These are phyloP conservation scores for Acanthurus lineatus DNA, from an alignment of 2,797 vertebrate species.

Conservation along the genomic window DNA sequence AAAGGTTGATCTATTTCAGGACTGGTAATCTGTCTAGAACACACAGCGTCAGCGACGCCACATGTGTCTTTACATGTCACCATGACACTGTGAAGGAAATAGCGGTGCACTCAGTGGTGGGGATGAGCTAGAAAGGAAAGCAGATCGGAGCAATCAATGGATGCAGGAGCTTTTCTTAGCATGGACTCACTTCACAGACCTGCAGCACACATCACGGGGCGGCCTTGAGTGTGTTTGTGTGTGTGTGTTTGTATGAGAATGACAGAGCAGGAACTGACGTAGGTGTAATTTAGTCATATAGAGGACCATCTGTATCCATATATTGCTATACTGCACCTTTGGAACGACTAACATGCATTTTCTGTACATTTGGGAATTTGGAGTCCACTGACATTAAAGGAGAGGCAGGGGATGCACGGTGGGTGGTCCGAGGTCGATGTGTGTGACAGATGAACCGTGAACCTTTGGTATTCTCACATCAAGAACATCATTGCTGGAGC, in stretches of 20 bases:
- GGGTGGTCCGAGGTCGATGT: conserved; percentile 61
- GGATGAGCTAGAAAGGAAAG: conserved; percentile 79
- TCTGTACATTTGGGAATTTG: conserved; percentile 30
- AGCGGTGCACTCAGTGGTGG: conserved; percentile 68
- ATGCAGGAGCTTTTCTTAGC: conserved; percentile 74
- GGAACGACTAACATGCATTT: conserved; percentile 16
- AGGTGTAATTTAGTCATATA: conserved; percentile 19
- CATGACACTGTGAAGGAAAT: conserved; percentile 67
- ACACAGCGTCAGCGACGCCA: conserved; percentile 70
- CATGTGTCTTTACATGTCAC: conserved; percentile 84
- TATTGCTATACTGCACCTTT: conserved; percentile 5
- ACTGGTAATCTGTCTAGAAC: conserved; percentile 77
- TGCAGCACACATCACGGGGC: conserved; percentile 44
- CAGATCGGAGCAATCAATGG: conserved; percentile 77
- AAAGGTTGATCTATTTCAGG: conserved; percentile 82
- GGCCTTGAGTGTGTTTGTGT: conserved; percentile 25
- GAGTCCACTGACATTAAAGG: conserved; percentile 61
- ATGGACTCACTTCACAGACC: conserved; percentile 75
- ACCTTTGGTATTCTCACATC: conserved; percentile 76
- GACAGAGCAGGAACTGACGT: not conserved
- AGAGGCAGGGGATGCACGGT: conserved; percentile 23
- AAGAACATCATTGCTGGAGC: conserved; percentile 69
- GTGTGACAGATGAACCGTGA: conserved; percentile 67
- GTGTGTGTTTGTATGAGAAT: conserved; percentile 15
- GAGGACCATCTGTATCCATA: conserved; percentile 1